Percentiles rank a stretch among this genome's conserved stretches.
These are phyloP conservation scores for Gopherus flavomarginatus DNA, from an alignment of 2,113 vertebrate species.

Conservation along the genomic window DNA sequence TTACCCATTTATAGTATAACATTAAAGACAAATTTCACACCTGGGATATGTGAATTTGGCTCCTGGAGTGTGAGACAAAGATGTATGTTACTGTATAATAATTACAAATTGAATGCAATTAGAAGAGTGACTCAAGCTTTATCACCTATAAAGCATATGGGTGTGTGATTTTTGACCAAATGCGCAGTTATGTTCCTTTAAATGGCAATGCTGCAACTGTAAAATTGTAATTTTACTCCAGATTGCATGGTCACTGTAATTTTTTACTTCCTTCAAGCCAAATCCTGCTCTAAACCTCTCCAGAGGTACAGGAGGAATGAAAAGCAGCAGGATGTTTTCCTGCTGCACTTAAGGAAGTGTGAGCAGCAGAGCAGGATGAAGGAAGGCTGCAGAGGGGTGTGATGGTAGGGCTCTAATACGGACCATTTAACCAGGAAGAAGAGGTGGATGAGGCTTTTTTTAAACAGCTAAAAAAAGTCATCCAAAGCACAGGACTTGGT, in stretches of 20 bases:
- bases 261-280: neutral
- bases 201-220: neutral
- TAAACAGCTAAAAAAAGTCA: too few species aligned
- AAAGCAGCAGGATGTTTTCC: neutral
- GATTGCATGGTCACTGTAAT: fast-evolving
- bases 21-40: neutral
- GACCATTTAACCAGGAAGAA: too few species aligned
- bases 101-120: neutral
- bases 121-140: neutral
- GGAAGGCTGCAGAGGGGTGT: neutral
- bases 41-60: neutral
- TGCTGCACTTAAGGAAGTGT: fast-evolving
- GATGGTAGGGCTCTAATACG: too few species aligned
- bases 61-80: neutral
- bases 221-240: neutral
- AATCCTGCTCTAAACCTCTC: neutral
- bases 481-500: too few species aligned
- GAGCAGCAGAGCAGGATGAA: neutral
- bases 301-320: neutral
- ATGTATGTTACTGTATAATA: neutral
- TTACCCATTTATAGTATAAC: neutral
- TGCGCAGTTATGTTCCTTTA: neutral
- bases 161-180: neutral
- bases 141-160: neutral
- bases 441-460: too few species aligned